Evolutionary conservation across 2,797 vertebrate species (phyloP).

Genomic region (Spinibarbus caldwelli): DNA sequence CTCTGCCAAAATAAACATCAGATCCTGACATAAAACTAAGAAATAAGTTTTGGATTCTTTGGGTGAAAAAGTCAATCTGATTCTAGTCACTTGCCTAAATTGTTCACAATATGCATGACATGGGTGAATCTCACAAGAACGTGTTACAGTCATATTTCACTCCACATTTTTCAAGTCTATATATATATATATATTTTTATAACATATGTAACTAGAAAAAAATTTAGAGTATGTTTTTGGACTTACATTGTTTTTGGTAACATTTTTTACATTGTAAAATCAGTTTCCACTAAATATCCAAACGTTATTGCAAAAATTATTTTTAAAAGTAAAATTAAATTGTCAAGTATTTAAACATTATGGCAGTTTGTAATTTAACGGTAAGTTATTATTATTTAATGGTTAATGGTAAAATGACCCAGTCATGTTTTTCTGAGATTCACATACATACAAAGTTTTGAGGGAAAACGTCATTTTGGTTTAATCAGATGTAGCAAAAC

Average conservation of each 20-base stretch:
- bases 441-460: neutral
- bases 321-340: neutral
- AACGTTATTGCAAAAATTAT: neutral
- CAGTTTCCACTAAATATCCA: neutral
- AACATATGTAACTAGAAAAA: neutral
- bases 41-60: constrained; percentile 2
- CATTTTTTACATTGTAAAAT: neutral
- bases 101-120: neutral
- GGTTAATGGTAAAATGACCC: neutral
- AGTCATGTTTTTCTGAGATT: constrained; percentile 38
- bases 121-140: constrained; percentile 27
- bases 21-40: constrained; percentile 28
- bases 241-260: neutral
- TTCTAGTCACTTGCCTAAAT: neutral
- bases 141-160: neutral
- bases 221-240: neutral
- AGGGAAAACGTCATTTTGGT: constrained; percentile 1
- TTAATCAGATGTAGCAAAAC: neutral
- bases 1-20: constrained; percentile 21
- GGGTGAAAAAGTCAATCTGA: neutral
- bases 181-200: neutral
- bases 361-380: neutral
- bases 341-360: neutral
- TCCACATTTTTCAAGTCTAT: neutral
- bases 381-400: neutral